Percentiles rank a stretch among this genome's conserved stretches.
These are phyloP conservation scores for Petrolisthes cinctipes DNA, from an alignment of 2,888 invertebrate genomes.

Conservation along the genomic window DNA sequence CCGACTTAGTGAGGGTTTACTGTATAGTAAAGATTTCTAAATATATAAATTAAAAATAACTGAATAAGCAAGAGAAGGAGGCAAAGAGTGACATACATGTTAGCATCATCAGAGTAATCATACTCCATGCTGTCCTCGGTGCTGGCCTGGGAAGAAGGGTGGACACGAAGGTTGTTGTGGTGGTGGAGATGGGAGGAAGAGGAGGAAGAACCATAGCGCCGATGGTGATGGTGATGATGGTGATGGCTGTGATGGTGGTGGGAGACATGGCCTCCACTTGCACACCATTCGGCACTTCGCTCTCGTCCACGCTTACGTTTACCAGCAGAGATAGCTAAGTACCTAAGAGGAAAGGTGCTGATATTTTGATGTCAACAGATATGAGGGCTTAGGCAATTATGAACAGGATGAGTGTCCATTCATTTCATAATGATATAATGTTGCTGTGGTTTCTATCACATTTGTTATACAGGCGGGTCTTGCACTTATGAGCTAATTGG, in stretches of 20 bases:
- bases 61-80: not conserved
- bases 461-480: too few species aligned
- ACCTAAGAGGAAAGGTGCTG: slow-evolving; percentile 17
- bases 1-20: too few species aligned
- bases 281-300: slow-evolving; percentile 54
- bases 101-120: slow-evolving; percentile 52
- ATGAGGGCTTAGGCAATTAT: too few species aligned
- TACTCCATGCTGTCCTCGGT: slow-evolving; percentile 61
- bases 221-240: slow-evolving; percentile 25
- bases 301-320: slow-evolving; percentile 57
- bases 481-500: too few species aligned
- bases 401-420: too few species aligned
- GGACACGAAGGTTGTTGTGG: slow-evolving; percentile 38
- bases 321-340: slow-evolving; percentile 54
- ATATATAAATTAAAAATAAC: not conserved
- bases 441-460: too few species aligned
- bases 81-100: slow-evolving; percentile 38
- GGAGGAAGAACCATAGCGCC: slow-evolving; percentile 29
- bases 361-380: too few species aligned
- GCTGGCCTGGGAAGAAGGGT: slow-evolving; percentile 39
- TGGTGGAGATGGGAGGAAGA: slow-evolving; percentile 22
- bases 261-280: not conserved
- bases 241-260: slow-evolving; percentile 19
- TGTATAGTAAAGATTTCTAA: too few species aligned
- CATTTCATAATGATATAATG: too few species aligned